A percentile compares a stretch with the other conserved stretches of the same genome.
Evolutionary conservation across 2,888 invertebrate genomes (phyloP).

Genomic region (Physocephala rufipes): DNA sequence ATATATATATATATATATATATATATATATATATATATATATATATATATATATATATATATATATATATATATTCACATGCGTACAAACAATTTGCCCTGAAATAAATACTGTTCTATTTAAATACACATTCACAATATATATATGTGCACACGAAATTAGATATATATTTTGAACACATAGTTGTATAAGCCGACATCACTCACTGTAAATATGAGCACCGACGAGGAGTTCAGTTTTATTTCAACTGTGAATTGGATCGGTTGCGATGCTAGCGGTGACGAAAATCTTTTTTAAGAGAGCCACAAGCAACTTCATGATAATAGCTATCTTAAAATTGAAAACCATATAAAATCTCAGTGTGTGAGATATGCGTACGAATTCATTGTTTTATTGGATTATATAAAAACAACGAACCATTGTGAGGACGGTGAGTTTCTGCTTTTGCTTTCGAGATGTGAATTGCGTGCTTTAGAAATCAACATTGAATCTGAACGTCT

Average conservation of each 20-base stretch:
- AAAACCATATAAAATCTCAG: neutral
- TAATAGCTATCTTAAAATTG: slow-evolving; percentile 38
- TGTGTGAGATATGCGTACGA: neutral
- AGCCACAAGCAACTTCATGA: slow-evolving; percentile 30
- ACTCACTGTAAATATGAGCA: neutral
- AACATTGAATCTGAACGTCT: neutral
- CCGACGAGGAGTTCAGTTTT: slow-evolving; percentile 41
- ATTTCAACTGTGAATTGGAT: slow-evolving; percentile 43
- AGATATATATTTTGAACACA: slow-evolving; percentile 3
- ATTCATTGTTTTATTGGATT: neutral
- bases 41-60: too few relatives aligned
- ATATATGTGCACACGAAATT: neutral
- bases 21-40: too few relatives aligned
- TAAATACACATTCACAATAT: neutral
- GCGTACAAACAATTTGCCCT: too few relatives aligned
- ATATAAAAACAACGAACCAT: slow-evolving; percentile 1
- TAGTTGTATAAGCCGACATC: slow-evolving; percentile 4
- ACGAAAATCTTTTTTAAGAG: neutral
- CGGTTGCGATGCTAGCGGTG: slow-evolving; percentile 33
- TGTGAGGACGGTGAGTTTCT: neutral
- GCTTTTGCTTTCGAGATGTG: neutral
- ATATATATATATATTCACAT: too few relatives aligned
- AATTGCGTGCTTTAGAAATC: slow-evolving; percentile 8
- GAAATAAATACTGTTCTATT: neutral
- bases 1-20: too few relatives aligned